Evolutionary conservation across 2,797 vertebrate genomes (phyloP), one percentile per base, ranked within the genome.

Genomic region (Labeo calbasu): DNA sequence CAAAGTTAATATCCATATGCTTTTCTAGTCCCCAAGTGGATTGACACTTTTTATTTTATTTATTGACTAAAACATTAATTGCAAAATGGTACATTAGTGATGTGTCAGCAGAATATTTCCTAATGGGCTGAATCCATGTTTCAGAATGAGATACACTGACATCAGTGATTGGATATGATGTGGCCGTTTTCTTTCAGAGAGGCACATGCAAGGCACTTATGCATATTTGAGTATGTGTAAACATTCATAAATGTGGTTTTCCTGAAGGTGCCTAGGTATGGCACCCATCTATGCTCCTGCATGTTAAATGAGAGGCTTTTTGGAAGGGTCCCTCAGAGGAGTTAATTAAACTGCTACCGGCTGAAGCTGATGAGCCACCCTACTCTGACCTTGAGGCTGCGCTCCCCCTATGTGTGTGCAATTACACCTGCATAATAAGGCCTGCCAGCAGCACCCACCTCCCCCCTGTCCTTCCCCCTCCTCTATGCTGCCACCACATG

Each of bases 291-390:
- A 25, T 93, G 89, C 93, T 93, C 93, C 91, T 92, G 92, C 91
- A 94, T 94, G 91, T 93, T 94, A 94, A 95, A 95, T 93, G 92
- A 94, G 93, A 91, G 92, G 90, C 91, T 93, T 94, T 93, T 94
- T 92, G 93, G 91, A 88, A 50, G 80, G 92, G 93, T 91, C 92
- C 94, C 94, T 95, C 95, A 68, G 93, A 94, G 95, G 95, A 95
- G 94, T 95, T 96, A 95, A 96, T 96, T 95, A 96, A 95, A 95
- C 93, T 95, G 94, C 95, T 94, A 94, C 91, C 93, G 92, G 93
- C 94, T 93, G 89, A 90, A 93, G 93, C 94, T 95, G 93, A 94
- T 95, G 94, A 95, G 94, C 94, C 93, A 93, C 93, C 92, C 91
- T 92, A 92, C 90, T 91, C 90, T 95, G 94, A 95, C 95, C 94